Conservation (phyloP, 1,140 invertebrate genomes). For the Amyelois transitella region DNA sequence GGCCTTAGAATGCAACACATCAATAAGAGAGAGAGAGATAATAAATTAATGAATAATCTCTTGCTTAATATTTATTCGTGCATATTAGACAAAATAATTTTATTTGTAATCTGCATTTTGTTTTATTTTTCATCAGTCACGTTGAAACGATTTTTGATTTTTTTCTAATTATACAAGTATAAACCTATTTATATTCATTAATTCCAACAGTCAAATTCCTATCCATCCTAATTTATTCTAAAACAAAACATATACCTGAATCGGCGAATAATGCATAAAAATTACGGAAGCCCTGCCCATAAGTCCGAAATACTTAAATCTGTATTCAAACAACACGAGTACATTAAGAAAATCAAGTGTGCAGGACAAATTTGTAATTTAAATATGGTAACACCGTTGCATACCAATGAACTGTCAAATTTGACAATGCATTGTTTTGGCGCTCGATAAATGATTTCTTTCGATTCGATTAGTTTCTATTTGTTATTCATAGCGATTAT, state of each 20-base stretch:
- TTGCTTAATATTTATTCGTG: too few species aligned
- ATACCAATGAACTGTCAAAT: constrained; percentile 34
- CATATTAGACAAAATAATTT: too few species aligned
- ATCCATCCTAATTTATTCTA: not conserved
- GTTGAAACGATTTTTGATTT: too few species aligned
- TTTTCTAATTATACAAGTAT: too few species aligned
- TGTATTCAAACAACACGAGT: constrained; percentile 45
- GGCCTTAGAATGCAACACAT: too few species aligned
- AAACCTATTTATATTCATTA: too few species aligned
- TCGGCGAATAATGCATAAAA: not conserved
- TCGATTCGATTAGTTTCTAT: constrained; percentile 10
- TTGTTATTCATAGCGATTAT: constrained; percentile 21
- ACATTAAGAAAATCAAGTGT: constrained; percentile 60
- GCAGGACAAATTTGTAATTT: constrained; percentile 46
- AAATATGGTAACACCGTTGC: constrained; percentile 17
- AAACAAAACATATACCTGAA: not conserved
- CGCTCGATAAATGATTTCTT: constrained; percentile 39
- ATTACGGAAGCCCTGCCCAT: not conserved
- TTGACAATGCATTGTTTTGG: constrained; percentile 30
- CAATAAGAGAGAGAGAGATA: too few species aligned
- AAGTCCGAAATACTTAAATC: constrained; percentile 24
- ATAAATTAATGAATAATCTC: too few species aligned
- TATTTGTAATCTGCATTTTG: too few species aligned
- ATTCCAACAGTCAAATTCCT: not conserved
- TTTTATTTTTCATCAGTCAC: too few species aligned